Base-by-base conservation (phyloP, 2,797 vertebrate species). In the Stomatorhinus walkeri region DNA sequence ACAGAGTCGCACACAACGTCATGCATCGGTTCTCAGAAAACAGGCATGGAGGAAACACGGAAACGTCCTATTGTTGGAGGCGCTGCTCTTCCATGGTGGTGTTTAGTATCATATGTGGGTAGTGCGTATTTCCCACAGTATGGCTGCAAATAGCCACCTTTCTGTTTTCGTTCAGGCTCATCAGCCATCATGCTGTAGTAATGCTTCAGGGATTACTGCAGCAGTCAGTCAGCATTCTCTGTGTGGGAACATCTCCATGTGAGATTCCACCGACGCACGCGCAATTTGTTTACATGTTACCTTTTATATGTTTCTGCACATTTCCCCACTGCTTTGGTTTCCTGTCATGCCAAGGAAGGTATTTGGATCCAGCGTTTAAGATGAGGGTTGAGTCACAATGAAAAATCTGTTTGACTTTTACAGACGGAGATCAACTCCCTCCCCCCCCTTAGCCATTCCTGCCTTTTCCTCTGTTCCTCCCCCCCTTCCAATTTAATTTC, bases 401-500 rank as follows among this genome's bases (percentile, higher is more conserved):
- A 83, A 48, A 83, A 83, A 83, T 83, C 79, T 43, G 79, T 79
- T 43, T 43, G 81, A 83, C 83, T 89, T 68, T 68, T 19, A 40
- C 40, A 89, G 48, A 89, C 16, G 16, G 36, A 14, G n/a, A 85
- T 22, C 88, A 51, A 14, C 46, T 32, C 24, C 43, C 46, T 16
- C 14, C 28, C 10, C 52, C 16, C 52, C 52, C 52, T n/a, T 56
- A 24, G 48, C 24, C 36, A 83, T 40, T 48, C 43, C 81, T 85
- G 48, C 14, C 83, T 68, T 51, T 85, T 28, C 43, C 28, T 88
- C 7, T n/a, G n/a, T 52, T 59, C 93, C 91, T 56, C 91, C 90
- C 91, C 90, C 85, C 19, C 28, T 76, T 52, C 90, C 89, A 91
- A 90, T 46, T 7, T 92, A 92, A 92, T 91, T 93, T 95, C 95